Evolutionary conservation across 2,888 invertebrate species (phyloP).

Genomic region (Phaonia tiefii): DNA sequence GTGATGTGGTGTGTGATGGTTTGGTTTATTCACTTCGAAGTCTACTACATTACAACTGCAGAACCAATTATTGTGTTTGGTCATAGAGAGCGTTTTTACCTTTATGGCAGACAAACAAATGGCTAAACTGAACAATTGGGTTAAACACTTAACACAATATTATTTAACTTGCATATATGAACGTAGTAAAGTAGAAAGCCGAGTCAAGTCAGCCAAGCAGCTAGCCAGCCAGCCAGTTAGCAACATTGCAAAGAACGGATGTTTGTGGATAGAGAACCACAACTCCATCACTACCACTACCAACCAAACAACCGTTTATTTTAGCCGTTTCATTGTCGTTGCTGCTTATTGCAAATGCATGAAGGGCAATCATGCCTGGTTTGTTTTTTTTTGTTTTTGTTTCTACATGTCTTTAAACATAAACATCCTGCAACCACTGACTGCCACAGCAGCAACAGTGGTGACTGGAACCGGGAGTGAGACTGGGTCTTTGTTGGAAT

Average conservation of each 20-base stretch:
- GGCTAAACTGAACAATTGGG: slow-evolving; percentile 35
- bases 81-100: slow-evolving; percentile 37
- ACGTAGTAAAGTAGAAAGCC: no score
- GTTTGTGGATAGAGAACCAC: slow-evolving; percentile 48
- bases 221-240: slow-evolving; percentile 7
- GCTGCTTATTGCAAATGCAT: slow-evolving; percentile 47
- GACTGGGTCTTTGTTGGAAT: no score
- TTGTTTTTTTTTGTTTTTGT: slow-evolving; percentile 7
- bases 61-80: slow-evolving; percentile 41
- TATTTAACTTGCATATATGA: background rate
- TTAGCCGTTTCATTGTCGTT: slow-evolving; percentile 29
- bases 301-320: slow-evolving; percentile 50
- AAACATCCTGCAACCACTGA: slow-evolving; percentile 24
- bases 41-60: background rate
- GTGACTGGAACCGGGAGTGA: background rate
- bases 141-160: slow-evolving; percentile 40
- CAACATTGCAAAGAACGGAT: slow-evolving; percentile 44
- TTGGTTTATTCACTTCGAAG: no score
- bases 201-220: background rate
- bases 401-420: slow-evolving; percentile 52
- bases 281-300: slow-evolving; percentile 1
- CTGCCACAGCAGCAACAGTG: slow-evolving; percentile 1
- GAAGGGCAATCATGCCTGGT: slow-evolving; percentile 63
- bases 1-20: no score
- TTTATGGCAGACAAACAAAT: slow-evolving; percentile 37